A percentile compares a stretch with the other conserved stretches of the same genome.
phyloP scores from a whole-genome alignment of 2,888 invertebrate species.

The Drosophila mimica region DNA sequence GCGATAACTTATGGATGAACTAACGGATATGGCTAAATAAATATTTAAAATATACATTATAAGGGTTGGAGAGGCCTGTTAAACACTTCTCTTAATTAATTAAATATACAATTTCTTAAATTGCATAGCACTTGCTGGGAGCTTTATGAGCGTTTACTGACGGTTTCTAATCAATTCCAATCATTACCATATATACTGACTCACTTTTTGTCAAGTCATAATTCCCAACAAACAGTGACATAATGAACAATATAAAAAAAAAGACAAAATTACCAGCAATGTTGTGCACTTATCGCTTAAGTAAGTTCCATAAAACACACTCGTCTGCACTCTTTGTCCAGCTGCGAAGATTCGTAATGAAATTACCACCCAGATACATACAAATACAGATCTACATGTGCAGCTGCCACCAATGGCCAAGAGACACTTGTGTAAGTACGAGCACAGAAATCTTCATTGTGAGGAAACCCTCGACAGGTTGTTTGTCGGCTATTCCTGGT shows the following conservation, averaged over 20 bases:
- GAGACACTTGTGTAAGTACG: conserved; percentile 75
- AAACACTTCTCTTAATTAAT: neutral
- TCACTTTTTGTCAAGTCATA: conserved; percentile 40
- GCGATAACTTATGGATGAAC: neutral
- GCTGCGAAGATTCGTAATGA: conserved; percentile 49
- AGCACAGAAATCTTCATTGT: conserved; percentile 46
- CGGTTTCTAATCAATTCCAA: neutral
- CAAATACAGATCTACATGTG: neutral
- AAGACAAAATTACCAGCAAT: conserved; percentile 18
- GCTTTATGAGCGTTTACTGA: neutral
- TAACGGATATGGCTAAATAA: neutral
- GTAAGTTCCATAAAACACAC: conserved; percentile 23
- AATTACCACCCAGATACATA: conserved; percentile 45
- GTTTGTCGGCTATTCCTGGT: conserved; percentile 30
- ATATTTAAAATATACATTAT: no score
- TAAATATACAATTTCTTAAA: neutral
- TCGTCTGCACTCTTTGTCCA: conserved; percentile 29
- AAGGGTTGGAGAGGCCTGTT: neutral
- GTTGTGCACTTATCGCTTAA: conserved; percentile 30
- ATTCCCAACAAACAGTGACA: conserved; percentile 32
- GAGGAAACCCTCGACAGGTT: conserved; percentile 53
- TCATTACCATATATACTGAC: neutral
- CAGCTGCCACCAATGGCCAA: conserved; percentile 42
- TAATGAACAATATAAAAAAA: conserved; percentile 28
- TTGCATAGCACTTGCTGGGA: neutral